phyloP scores from a whole-genome alignment of 2,113 vertebrate genomes.

The Oriolus oriolus region DNA sequence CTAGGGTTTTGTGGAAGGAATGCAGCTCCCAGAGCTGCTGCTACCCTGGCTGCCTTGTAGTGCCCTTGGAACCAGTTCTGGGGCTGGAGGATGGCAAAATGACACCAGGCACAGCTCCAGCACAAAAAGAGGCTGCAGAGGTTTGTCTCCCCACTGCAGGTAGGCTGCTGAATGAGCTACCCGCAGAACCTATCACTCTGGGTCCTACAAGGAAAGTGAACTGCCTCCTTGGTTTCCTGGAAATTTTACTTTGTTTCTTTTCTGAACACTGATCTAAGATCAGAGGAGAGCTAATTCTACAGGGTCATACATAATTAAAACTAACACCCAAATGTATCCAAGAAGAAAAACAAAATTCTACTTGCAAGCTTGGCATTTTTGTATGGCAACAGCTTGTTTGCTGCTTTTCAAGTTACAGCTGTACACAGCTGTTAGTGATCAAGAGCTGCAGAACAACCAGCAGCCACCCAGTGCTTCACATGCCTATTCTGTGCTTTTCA shows the following conservation, averaged over 20 bases:
- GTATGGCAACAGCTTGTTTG: neutral
- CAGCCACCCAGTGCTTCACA: neutral
- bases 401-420: neutral
- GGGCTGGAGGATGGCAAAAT: neutral
- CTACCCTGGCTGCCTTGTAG: neutral
- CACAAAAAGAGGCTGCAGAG: neutral
- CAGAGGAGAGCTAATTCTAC: neutral
- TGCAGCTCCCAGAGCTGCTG: neutral
- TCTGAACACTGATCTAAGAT: neutral
- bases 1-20: neutral
- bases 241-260: neutral
- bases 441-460: neutral
- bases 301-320: neutral
- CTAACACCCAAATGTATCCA: neutral
- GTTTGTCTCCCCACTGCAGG: neutral
- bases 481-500: neutral
- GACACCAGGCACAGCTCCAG: neutral
- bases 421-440: neutral
- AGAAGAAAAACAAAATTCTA: neutral
- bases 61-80: neutral
- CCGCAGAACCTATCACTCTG: accelerated
- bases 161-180: neutral
- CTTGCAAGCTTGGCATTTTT: neutral
- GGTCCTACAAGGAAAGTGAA: neutral
- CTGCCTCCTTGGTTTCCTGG: neutral